phyloP scores from a whole-genome alignment of 92 coral and sea anemone genomes.

The Actinostola sp. region DNA sequence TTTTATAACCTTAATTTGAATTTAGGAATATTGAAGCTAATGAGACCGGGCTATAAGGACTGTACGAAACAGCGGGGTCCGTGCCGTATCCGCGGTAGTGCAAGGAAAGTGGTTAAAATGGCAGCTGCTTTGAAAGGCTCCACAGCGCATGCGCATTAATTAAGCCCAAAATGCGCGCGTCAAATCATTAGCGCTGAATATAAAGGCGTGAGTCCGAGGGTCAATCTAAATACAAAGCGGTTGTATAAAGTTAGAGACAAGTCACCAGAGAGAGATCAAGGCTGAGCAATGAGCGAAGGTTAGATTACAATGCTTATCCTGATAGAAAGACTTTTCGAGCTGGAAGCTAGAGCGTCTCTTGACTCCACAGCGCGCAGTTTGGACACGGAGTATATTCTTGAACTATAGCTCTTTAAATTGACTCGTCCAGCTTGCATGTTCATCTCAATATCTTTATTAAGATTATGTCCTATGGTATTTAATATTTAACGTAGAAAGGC shows the following conservation, averaged over 20 bases:
- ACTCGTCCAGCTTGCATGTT: neutral
- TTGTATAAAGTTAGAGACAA: conserved; percentile 37
- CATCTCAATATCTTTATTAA: conserved; percentile 7
- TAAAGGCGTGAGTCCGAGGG: conserved; percentile 24
- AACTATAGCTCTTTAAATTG: conserved; percentile 15
- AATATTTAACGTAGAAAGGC: conserved; percentile 3
- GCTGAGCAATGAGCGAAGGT: conserved; percentile 29
- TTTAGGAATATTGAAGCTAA: conserved; percentile 7
- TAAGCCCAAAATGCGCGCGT: conserved; percentile 26
- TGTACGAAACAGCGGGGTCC: conserved; percentile 19
- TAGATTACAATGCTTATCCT: too few relatives aligned
- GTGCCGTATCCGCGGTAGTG: neutral
- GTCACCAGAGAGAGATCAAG: conserved; percentile 10
- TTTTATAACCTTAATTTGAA: conserved; percentile 3
- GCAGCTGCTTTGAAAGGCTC: neutral
- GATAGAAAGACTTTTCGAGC: too few relatives aligned
- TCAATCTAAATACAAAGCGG: conserved; percentile 20
- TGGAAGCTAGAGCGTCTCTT: too few relatives aligned
- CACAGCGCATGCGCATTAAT: conserved; percentile 19
- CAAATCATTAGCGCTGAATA: conserved; percentile 13
- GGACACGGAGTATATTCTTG: neutral
- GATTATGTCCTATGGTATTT: neutral
- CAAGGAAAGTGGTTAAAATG: neutral
- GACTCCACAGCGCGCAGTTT: too few relatives aligned
- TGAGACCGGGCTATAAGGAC: conserved; percentile 10